These are phyloP conservation scores for Paratrypauchen microcephalus DNA, from an alignment of 2,797 vertebrate species.

Conservation along the genomic window DNA sequence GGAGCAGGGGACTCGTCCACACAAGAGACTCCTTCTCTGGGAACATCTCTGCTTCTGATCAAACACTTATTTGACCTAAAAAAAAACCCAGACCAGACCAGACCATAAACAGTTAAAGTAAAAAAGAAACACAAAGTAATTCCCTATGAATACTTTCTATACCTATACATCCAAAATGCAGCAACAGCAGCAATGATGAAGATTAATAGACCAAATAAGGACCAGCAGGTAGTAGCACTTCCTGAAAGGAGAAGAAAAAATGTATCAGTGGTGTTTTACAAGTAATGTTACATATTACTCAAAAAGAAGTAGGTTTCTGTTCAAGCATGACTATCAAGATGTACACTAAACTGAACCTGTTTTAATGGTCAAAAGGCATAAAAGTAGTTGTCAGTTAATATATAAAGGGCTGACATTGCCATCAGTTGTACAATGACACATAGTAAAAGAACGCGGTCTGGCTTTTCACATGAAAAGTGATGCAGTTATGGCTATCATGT, in stretches of 20 bases:
- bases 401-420: background rate
- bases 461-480: background rate
- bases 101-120: background rate
- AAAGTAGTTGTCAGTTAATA: background rate
- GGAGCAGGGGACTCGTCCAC: background rate
- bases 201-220: background rate
- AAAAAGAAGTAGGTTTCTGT: background rate
- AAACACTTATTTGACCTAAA: background rate
- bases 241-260: slow-evolving; percentile 16
- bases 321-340: background rate
- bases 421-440: background rate
- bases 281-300: no score
- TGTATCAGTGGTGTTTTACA: background rate
- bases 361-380: background rate
- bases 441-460: background rate
- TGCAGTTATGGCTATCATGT: background rate
- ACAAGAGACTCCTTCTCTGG: no score
- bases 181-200: background rate
- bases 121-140: background rate
- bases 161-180: background rate
- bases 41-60: background rate
- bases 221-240: background rate
- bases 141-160: background rate
- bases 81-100: background rate
- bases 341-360: background rate